A percentile compares a stretch with the other conserved stretches of the same genome.
Evolutionary conservation across 2,113 vertebrate genomes (phyloP).

Genomic region (Laticauda colubrina): DNA sequence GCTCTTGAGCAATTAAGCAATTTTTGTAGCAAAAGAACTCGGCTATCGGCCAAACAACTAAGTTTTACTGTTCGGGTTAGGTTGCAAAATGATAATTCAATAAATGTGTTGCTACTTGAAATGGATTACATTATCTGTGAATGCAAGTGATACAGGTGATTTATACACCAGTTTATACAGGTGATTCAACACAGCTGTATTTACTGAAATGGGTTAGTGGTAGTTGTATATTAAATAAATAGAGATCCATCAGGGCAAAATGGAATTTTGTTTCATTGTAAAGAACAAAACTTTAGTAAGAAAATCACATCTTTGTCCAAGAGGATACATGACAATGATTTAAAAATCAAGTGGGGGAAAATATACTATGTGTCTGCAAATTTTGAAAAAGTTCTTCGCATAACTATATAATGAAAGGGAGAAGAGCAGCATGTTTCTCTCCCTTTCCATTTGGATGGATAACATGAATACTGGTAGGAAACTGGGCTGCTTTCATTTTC

Average conservation of each 20-base stretch:
- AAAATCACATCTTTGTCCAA: neutral
- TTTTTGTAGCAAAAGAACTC: slow-evolving; percentile 24
- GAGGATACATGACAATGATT: neutral
- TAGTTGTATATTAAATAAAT: neutral
- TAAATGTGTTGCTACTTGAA: neutral
- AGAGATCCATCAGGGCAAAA: neutral
- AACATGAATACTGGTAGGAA: neutral
- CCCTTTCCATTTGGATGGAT: neutral
- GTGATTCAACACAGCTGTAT: neutral
- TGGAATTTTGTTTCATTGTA: neutral
- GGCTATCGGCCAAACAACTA: neutral
- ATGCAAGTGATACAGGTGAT: neutral
- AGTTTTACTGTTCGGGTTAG: neutral
- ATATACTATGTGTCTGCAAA: neutral
- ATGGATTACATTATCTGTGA: neutral
- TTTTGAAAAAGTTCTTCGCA: neutral
- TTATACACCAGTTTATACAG: neutral
- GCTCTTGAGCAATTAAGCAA: slow-evolving; percentile 37
- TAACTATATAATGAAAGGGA: neutral
- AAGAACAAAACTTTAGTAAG: neutral
- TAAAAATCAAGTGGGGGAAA: accelerated
- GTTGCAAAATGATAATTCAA: neutral
- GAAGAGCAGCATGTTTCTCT: neutral
- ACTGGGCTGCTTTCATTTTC: neutral
- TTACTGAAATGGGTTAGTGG: neutral